Conservation (phyloP, 2,113 vertebrate species). For the Crotalus tigris region DNA sequence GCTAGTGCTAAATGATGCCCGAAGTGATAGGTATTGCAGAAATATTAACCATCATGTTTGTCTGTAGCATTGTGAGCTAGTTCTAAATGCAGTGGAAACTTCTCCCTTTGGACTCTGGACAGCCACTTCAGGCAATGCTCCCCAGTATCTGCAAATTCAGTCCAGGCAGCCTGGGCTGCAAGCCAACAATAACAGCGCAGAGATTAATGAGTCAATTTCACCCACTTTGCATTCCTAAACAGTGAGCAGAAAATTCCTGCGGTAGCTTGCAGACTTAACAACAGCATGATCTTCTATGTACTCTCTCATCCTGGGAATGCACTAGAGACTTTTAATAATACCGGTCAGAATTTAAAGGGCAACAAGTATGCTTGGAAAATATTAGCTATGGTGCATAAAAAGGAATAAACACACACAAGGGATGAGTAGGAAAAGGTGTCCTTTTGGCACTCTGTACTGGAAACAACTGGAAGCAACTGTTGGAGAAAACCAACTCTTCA, state of each 20-base stretch:
- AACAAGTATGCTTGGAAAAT: conserved; percentile 36
- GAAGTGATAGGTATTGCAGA: conserved; percentile 52
- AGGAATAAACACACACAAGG: conserved; percentile 10
- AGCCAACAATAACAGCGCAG: conserved; percentile 52
- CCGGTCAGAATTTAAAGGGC: not conserved
- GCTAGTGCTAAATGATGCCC: conserved; percentile 60
- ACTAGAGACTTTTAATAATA: conserved; percentile 25
- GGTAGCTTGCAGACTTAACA: conserved; percentile 45
- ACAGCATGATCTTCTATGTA: conserved; percentile 26
- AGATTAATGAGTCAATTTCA: conserved; percentile 52
- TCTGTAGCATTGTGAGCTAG: conserved; percentile 15
- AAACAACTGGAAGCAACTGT: not conserved
- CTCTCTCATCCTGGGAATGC: conserved; percentile 38
- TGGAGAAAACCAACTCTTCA: conserved; percentile 37
- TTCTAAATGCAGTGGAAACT: not conserved
- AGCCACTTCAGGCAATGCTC: conserved; percentile 38
- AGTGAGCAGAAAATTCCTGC: conserved; percentile 49
- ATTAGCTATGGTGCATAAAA: conserved; percentile 3
- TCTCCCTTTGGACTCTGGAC: conserved; percentile 9
- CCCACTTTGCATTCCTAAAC: conserved; percentile 54
- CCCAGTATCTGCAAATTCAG: conserved; percentile 39
- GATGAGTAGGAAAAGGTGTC: conserved; percentile 34
- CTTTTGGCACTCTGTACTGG: not conserved
- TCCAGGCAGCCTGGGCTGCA: conserved; percentile 12
- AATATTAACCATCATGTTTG: conserved; percentile 14